These are phyloP conservation scores for Orchesella flavescens DNA, from an alignment of 2,888 invertebrate genomes.

Conservation along the genomic window DNA sequence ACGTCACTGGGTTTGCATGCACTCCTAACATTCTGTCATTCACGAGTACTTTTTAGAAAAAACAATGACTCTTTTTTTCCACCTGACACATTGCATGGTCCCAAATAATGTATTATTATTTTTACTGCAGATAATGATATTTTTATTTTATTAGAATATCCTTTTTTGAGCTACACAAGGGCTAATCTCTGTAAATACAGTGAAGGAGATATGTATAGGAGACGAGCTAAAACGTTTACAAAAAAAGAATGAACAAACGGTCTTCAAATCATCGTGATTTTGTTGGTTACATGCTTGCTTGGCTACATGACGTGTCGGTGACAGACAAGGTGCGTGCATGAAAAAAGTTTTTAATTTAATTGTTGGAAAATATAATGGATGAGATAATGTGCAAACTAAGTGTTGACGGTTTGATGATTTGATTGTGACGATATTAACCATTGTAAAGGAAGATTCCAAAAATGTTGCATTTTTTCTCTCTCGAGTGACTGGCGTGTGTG, in stretches of 20 bases:
- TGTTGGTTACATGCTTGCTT: conserved; percentile 52
- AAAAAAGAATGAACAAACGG: conserved; percentile 51
- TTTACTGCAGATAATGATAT: conserved; percentile 51
- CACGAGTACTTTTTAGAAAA: conserved; percentile 42
- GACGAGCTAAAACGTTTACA: neutral
- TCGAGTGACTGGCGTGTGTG: conserved; percentile 34
- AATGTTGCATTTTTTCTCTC: neutral
- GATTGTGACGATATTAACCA: conserved; percentile 55
- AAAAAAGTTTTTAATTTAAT: conserved; percentile 61
- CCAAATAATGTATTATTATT: conserved; percentile 51
- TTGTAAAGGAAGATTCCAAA: neutral
- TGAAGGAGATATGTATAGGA: neutral
- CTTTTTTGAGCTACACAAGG: conserved; percentile 1
- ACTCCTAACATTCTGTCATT: conserved; percentile 57
- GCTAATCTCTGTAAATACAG: neutral
- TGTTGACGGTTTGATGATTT: conserved; percentile 67
- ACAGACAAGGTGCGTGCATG: conserved; percentile 62
- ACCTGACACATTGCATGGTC: conserved; percentile 59
- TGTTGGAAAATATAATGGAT: conserved; percentile 63
- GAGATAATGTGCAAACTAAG: conserved; percentile 61
- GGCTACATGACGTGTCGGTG: conserved; percentile 62
- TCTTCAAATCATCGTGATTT: conserved; percentile 55
- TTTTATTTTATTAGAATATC: conserved; percentile 29
- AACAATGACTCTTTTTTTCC: conserved; percentile 55
- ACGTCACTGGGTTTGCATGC: conserved; percentile 49